Base-by-base conservation (phyloP, 2,888 invertebrate genomes). In the Clivina fossor region DNA sequence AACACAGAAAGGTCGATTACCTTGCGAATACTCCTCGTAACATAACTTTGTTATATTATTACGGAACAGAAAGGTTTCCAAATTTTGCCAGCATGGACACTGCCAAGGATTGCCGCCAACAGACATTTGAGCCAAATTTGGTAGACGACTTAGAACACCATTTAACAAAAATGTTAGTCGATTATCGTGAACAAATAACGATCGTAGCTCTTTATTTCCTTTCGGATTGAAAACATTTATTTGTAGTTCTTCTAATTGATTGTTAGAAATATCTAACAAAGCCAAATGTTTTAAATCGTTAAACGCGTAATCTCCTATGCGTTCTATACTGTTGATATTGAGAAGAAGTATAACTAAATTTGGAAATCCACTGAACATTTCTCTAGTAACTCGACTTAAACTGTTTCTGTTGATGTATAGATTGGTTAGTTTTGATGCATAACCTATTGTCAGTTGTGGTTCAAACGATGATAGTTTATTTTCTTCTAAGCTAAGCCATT, bases 61-160 rank as follows among this genome's bases (percentile, higher is more conserved):
- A 22, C 47, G 37, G 5, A 38, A 4, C 20, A 55, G 15, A 22
- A 15, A 55, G 20, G 38, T 19, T 16, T 47, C 47, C 8, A 55
- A 19, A 8, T 30, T 18, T 20, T 55, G 28, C 55, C 55, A 55
- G 20, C 55, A 55, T 0, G 55, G 55, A 22, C 55, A 55, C 16
- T 55, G 55, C 55, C 55, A 55, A n/a, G 55, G 55, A 11, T 55
- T 55, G n/a, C 55, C 55, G 1, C 46, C 55, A 22, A 55, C 47
- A n/a, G 55, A 30, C 7, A 55, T 55, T 55, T 55, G 30, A 18
- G 20, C 20, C 30, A 55, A 40, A 9, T 32, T 55, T 8, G 55
- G 55, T 4, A 55, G 28, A 4, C 47, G 38, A 16, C 30, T 44
- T 18, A 46, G 40, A 13, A 47, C 38, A 20, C 47, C 47, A 9